Evolutionary conservation across 1,140 invertebrate species (phyloP).

Genomic region (Hyposmocoma kahamanoa): DNA sequence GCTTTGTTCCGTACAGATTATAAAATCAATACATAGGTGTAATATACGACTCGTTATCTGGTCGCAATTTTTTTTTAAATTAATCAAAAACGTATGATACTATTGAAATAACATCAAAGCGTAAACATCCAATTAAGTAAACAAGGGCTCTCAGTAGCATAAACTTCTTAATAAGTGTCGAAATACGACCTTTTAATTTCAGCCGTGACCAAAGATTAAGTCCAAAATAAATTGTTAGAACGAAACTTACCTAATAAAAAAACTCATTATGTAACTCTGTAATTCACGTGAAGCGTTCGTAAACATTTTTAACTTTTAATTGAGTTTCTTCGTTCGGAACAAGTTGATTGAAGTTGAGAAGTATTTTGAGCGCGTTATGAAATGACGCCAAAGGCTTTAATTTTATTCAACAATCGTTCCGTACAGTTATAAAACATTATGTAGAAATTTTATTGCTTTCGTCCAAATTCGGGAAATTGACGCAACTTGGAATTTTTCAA

Average conservation of each 20-base stretch:
- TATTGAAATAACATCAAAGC: no score
- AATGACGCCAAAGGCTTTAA: conserved; percentile 11
- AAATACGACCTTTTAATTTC: conserved; percentile 23
- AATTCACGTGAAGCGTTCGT: conserved; percentile 31
- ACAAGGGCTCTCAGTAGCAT: background rate
- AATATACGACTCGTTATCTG: no score
- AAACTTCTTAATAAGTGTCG: conserved; percentile 1
- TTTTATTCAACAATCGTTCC: no score
- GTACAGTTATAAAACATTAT: no score
- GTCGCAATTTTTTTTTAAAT: no score
- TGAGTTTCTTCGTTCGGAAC: conserved; percentile 31
- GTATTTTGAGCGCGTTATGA: conserved; percentile 30
- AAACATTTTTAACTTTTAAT: conserved; percentile 37
- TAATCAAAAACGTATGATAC: no score
- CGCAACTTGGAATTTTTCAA: no score
- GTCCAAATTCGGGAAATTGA: no score
- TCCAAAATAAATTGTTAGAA: conserved; percentile 29
- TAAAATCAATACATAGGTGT: no score
- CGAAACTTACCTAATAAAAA: conserved; percentile 29
- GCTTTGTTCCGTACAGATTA: no score
- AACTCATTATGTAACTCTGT: conserved; percentile 27
- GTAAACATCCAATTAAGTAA: background rate
- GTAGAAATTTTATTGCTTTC: no score
- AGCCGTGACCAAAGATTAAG: conserved; percentile 18
- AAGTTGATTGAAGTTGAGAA: conserved; percentile 21